Conservation (phyloP, 2,113 vertebrate genomes). For the Rhinopithecus roxellana region DNA sequence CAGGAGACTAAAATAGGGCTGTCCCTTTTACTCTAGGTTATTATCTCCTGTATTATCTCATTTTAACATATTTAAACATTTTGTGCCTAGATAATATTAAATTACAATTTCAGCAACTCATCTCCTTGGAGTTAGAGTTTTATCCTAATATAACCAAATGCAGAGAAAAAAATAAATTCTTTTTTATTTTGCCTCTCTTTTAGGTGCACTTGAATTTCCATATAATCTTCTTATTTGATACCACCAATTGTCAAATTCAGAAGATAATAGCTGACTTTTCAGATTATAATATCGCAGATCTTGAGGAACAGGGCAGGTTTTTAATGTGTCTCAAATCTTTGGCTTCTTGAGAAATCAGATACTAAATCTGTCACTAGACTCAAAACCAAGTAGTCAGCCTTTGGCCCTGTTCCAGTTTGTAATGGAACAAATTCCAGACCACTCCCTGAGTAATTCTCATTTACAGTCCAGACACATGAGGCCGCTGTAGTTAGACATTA, state of each 20-base stretch:
- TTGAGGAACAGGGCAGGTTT: not conserved
- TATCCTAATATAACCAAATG: not conserved
- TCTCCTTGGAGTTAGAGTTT: not conserved
- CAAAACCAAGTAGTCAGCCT: not conserved
- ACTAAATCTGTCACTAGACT: conserved; percentile 36
- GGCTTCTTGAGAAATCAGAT: conserved; percentile 47
- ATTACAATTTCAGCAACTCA: not conserved
- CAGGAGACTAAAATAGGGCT: not conserved
- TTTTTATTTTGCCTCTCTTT: not conserved
- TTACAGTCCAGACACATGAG: conserved; percentile 34
- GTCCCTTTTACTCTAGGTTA: not conserved
- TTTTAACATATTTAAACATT: not conserved
- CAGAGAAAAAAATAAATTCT: not conserved
- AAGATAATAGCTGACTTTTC: not conserved
- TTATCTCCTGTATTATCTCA: not conserved
- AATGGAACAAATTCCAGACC: conserved; percentile 37
- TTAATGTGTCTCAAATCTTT: not conserved
- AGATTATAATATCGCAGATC: not conserved
- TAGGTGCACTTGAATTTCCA: not conserved
- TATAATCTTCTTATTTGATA: not conserved
- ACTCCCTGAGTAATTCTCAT: conserved; percentile 35
- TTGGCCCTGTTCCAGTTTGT: not conserved
- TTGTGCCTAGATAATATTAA: not conserved
- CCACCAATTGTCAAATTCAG: not conserved
- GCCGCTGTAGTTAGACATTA: not conserved